Conservation (phyloP, 35 echinoderm and acorn worm genomes). For the Ptychodera flava region DNA sequence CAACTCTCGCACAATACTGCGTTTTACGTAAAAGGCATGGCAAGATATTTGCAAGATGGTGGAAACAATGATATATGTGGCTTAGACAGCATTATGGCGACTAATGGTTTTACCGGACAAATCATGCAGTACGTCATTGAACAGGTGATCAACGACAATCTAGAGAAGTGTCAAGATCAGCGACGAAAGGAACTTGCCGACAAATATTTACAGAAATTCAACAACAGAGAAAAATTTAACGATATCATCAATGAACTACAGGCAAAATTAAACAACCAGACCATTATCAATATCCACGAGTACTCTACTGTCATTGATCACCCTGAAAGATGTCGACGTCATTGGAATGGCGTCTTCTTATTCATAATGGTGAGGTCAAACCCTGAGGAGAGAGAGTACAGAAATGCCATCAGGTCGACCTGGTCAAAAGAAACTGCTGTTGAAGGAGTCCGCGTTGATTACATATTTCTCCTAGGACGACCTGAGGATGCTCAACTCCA, state of each 20-base stretch:
- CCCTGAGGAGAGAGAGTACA: not conserved
- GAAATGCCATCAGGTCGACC: not conserved
- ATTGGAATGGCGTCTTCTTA: not conserved
- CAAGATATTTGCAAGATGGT: not conserved
- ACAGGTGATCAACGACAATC: not conserved
- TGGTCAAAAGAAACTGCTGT: not conserved
- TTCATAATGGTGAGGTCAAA: not conserved
- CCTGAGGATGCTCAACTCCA: not conserved
- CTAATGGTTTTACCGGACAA: not conserved
- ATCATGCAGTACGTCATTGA: not conserved
- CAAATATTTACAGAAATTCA: not conserved
- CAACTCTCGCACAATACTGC: slow-evolving; percentile 1
- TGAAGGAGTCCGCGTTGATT: not conserved
- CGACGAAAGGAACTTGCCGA: not conserved
- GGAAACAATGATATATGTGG: not conserved
- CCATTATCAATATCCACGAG: not conserved
- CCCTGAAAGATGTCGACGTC: not conserved
- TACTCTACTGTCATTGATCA: not conserved
- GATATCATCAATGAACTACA: not conserved
- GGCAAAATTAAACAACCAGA: not conserved
- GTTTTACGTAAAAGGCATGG: not conserved
- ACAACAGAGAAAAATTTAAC: not conserved
- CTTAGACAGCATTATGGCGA: not conserved
- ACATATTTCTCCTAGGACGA: not conserved
- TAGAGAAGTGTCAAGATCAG: not conserved